Evolutionary conservation across 2,888 invertebrate genomes (phyloP).

Genomic region (Agrochola lychnidis): DNA sequence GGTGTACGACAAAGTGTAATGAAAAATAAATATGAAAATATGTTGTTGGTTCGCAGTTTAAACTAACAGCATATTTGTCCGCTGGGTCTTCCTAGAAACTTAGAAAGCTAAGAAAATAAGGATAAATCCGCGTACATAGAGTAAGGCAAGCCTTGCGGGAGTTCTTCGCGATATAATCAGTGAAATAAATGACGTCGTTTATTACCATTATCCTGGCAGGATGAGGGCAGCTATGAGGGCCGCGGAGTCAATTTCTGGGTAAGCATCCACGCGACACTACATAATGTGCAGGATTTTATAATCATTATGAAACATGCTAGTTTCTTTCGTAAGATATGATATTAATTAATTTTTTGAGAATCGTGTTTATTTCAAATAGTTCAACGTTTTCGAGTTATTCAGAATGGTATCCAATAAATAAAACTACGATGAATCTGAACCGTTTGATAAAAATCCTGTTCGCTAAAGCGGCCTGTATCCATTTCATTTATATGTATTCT

Average conservation of each 20-base stretch:
- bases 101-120: conserved; percentile 42
- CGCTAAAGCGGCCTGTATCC: not conserved
- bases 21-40: conserved; percentile 23
- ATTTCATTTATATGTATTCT: conserved; percentile 11
- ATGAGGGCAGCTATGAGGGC: conserved; percentile 38
- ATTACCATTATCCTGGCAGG: conserved; percentile 58
- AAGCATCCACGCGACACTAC: conserved; percentile 24
- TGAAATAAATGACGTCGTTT: conserved; percentile 64
- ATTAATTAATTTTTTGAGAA: not conserved
- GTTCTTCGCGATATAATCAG: conserved; percentile 59
- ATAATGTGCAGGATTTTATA: conserved; percentile 6
- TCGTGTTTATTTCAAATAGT: not conserved
- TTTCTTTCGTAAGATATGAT: not conserved
- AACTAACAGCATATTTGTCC: conserved; percentile 19
- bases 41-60: not conserved
- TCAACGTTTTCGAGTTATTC: not conserved
- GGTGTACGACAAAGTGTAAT: not conserved
- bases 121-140: conserved; percentile 48
- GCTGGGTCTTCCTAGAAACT: conserved; percentile 17
- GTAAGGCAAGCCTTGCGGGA: conserved; percentile 35
- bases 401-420: not conserved
- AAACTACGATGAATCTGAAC: not conserved
- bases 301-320: conserved; percentile 8
- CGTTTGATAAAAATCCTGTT: not conserved
- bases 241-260: conserved; percentile 29